Base-by-base conservation (phyloP, 2,113 vertebrate species). In the Microtus montanus region DNA sequence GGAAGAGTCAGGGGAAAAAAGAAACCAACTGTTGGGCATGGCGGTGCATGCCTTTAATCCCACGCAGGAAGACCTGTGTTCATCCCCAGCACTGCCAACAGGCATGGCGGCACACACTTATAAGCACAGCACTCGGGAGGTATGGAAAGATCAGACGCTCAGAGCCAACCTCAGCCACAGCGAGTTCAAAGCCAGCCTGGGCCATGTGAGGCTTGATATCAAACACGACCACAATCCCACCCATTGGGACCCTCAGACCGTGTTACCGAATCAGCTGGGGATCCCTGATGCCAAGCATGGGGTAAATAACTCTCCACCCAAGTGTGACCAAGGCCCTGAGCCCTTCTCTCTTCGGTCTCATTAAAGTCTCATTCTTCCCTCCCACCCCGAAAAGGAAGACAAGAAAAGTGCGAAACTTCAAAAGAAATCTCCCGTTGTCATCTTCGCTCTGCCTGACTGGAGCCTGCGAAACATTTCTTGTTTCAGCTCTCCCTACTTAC, bases 281-380 rank as follows among this genome's bases (percentile, higher is more conserved):
- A 5, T 1, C 22, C 12, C 49, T 54, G 26, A 54, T 20, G 5
- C 9, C 13, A 15, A 17, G 63, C 30, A 73, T 38, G 35, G 49
- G 9, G 7, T 41, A n/a, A n/a, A 47, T 12, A 15, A 47, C 8
- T 4, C 35, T 33, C 28, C 0, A 3, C 1, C 49, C 12, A 19
- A 26, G 54, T 28, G 80, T 38, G 64, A 47, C 13, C 3, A 44
- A 44, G 38, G 7, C 22, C 44, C 28, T 66, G 87, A 71, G 9
- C 2, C 19, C 15, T 47, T 74, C 47, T 93, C 54, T 91, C 8
- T 66, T 58, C 84, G 2, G 44, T 68, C 66, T 58, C 52, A 74
- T 2, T 70, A 49, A 91, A 15, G 44, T 73, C 20, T 70, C 41
- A 15, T 52, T 77, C n/a, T 33, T 6, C 26, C 20, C 71, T 28